phyloP scores from a whole-genome alignment of 2,113 vertebrate genomes.

The rabbit (Oryctolagus cuniculus) region DNA sequence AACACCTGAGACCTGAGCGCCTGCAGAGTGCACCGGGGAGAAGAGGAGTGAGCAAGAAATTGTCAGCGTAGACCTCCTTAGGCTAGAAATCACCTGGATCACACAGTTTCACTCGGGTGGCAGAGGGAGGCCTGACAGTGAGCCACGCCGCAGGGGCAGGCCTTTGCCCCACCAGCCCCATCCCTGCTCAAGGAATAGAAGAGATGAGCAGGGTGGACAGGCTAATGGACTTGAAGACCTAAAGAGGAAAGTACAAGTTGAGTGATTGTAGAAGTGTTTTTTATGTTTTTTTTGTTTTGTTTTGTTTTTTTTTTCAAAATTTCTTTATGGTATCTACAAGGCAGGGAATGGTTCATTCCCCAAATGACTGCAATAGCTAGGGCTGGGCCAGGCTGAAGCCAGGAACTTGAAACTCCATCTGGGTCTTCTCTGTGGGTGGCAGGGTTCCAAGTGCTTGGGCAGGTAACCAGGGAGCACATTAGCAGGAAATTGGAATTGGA shows the following conservation, averaged over 20 bases:
- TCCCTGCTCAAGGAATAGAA: not conserved
- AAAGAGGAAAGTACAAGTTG: not conserved
- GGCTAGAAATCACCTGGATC: not conserved
- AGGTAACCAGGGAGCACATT: too few relatives aligned
- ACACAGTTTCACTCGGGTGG: not conserved
- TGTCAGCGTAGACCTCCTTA: not conserved
- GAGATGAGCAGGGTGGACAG: not conserved
- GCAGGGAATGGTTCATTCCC: too few relatives aligned
- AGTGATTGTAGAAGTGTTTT: not conserved
- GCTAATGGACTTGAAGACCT: not conserved
- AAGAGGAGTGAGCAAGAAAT: not conserved
- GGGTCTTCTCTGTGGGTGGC: too few relatives aligned
- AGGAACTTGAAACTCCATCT: too few relatives aligned
- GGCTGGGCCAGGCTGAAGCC: too few relatives aligned
- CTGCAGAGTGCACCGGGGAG: not conserved
- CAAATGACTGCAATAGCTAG: too few relatives aligned
- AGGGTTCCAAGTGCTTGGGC: too few relatives aligned
- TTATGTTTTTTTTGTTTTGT: too few relatives aligned
- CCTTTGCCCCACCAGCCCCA: not conserved
- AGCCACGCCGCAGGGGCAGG: not conserved
- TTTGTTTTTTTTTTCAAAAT: too few relatives aligned
- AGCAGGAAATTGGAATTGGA: too few relatives aligned
- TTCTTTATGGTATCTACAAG: too few relatives aligned
- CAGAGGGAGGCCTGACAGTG: not conserved
- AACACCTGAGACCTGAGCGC: too few relatives aligned